Evolutionary conservation across 2,797 vertebrate genomes (phyloP).

Genomic region (Clarias platycephalus): DNA sequence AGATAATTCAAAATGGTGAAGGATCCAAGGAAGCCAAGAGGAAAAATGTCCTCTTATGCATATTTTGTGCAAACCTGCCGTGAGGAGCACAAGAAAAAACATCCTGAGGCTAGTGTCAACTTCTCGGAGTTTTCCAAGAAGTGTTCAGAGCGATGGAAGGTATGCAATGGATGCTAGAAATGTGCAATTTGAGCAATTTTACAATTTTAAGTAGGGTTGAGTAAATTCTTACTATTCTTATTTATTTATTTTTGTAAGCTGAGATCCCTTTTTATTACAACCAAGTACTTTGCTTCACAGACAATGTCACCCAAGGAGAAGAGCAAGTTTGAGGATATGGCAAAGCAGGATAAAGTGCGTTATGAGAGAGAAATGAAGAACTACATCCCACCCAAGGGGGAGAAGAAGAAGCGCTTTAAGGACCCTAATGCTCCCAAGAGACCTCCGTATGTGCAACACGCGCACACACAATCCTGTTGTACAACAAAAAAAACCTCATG

Average conservation of each 20-base stretch:
- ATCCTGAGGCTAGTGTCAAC: slow-evolving; percentile 91
- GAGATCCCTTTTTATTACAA: background rate
- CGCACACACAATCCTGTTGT: background rate
- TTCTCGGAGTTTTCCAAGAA: slow-evolving; percentile 99
- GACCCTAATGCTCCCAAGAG: slow-evolving; percentile 97
- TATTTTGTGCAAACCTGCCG: slow-evolving; percentile 98
- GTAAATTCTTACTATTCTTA: background rate
- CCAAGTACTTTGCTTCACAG: slow-evolving; percentile 64
- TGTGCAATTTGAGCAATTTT: background rate
- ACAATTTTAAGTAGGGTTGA: no score
- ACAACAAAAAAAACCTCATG: background rate
- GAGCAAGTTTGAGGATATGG: slow-evolving; percentile 95
- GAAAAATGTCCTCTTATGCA: slow-evolving; percentile 98
- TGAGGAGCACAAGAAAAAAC: slow-evolving; percentile 98
- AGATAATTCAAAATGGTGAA: slow-evolving; percentile 83
- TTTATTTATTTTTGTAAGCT: background rate
- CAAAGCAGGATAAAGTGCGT: slow-evolving; percentile 91
- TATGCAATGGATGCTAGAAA: slow-evolving; percentile 57
- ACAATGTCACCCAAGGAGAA: slow-evolving; percentile 96
- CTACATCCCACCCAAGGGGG: slow-evolving; percentile 91
- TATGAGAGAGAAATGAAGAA: slow-evolving; percentile 97
- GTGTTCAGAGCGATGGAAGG: slow-evolving; percentile 98
- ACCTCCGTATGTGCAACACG: slow-evolving; percentile 84
- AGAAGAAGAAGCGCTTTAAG: slow-evolving; percentile 94
- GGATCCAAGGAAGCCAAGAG: slow-evolving; percentile 94